Evolutionary conservation across 2,888 invertebrate genomes (phyloP).

Genomic region (Prostheceraeus crozeri): DNA sequence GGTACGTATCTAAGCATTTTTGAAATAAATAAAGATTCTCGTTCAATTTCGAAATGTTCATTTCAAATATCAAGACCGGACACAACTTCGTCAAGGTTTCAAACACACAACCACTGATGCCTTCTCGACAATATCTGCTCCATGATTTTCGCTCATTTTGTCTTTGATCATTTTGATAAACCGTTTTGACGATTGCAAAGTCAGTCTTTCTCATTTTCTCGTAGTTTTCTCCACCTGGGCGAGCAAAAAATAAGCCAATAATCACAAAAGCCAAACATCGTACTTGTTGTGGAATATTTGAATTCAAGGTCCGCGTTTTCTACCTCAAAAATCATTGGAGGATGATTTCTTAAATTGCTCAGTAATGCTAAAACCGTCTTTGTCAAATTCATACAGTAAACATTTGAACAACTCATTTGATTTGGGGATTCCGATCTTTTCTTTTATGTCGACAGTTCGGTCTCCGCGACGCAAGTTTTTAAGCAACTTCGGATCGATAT

Average conservation of each 20-base stretch:
- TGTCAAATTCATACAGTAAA: too few relatives aligned
- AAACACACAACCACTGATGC: neutral
- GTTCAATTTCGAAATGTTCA: conserved; percentile 9
- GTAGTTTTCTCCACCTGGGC: conserved; percentile 12
- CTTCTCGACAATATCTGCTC: too few relatives aligned
- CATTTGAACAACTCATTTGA: too few relatives aligned
- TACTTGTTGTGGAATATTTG: conserved; percentile 17
- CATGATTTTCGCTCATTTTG: conserved; percentile 1
- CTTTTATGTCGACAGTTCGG: too few relatives aligned
- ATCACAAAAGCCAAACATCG: conserved; percentile 7
- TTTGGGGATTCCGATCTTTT: too few relatives aligned
- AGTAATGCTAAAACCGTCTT: too few relatives aligned
- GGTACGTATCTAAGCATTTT: neutral
- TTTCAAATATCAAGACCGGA: conserved; percentile 1
- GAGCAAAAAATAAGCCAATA: conserved; percentile 18
- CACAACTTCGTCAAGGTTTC: neutral
- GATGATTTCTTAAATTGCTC: too few relatives aligned
- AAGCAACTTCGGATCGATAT: too few relatives aligned
- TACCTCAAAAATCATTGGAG: neutral
- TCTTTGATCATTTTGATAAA: neutral
- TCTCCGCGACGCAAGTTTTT: too few relatives aligned
- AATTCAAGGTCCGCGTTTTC: neutral
- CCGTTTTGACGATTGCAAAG: conserved; percentile 11
- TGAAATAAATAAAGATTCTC: neutral
- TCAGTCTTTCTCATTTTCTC: conserved; percentile 21